Evolutionary conservation across 2,113 vertebrate genomes (phyloP).

Genomic region (Ammodytes marinus): DNA sequence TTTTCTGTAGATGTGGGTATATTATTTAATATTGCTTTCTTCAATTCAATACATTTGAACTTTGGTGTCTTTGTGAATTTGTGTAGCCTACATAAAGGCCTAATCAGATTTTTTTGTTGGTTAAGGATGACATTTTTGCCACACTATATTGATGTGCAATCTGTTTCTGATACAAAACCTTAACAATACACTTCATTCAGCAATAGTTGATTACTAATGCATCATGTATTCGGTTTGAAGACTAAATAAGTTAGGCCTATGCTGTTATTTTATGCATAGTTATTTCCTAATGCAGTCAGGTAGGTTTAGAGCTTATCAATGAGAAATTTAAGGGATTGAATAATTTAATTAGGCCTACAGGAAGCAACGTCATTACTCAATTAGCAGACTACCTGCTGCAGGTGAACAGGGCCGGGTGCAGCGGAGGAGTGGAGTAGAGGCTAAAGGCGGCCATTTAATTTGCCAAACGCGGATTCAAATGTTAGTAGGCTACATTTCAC

Average conservation of each 20-base stretch:
- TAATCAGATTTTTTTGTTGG: background rate
- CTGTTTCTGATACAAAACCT: conserved; percentile 4
- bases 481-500: background rate
- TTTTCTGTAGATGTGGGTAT: background rate
- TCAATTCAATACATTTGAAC: background rate
- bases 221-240: background rate
- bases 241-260: too few relatives aligned
- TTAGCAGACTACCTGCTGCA: conserved; percentile 9
- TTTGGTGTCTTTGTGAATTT: background rate
- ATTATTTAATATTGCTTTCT: background rate
- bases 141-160: background rate
- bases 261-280: background rate
- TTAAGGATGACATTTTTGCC: background rate
- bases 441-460: background rate
- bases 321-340: background rate
- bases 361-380: conserved; percentile 11
- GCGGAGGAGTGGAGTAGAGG: background rate
- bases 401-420: background rate
- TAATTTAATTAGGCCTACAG: background rate
- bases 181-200: background rate
- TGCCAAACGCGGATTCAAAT: background rate
- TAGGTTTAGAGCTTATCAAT: background rate
- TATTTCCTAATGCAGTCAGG: background rate
- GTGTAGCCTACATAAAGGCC: background rate
- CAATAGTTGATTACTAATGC: background rate